Conservation (phyloP, 92 coral and sea anemone species). For the Umimayanthus kanabou region DNA sequence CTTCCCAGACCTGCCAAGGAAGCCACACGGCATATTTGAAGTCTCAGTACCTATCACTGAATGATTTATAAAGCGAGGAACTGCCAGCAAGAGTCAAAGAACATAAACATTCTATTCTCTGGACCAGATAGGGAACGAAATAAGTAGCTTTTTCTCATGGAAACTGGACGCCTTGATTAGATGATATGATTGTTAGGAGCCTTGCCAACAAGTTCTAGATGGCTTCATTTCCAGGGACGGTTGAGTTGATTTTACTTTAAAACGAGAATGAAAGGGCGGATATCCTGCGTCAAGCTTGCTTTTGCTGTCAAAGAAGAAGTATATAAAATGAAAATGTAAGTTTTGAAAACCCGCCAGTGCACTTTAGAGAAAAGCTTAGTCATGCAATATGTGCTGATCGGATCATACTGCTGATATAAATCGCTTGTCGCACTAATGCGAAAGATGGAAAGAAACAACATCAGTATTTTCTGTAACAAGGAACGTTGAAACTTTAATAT, state of each 20-base stretch:
- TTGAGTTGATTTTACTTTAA: not conserved
- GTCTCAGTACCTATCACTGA: slow-evolving; percentile 64
- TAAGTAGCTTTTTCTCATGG: not conserved
- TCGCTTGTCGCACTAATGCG: not conserved
- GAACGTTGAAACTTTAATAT: not conserved
- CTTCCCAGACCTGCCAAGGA: slow-evolving; percentile 26
- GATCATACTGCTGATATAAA: not conserved
- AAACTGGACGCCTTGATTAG: not conserved
- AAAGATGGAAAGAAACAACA: not conserved
- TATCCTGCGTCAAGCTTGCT: slow-evolving; percentile 28
- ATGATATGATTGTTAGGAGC: not conserved
- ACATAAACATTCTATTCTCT: not conserved
- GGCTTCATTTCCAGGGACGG: not conserved
- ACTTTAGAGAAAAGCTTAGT: not conserved
- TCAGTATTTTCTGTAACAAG: not conserved
- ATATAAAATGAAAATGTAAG: not conserved
- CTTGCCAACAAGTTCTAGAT: not conserved
- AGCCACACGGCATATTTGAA: slow-evolving; percentile 29
- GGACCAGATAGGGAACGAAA: not conserved
- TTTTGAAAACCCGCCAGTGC: not conserved
- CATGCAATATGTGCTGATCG: not conserved
- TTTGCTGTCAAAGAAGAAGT: not conserved
- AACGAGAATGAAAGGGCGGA: slow-evolving; percentile 14
- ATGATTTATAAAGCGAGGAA: slow-evolving; percentile 88
- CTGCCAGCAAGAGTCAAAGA: not conserved